Evolutionary conservation across 2,113 vertebrate genomes (phyloP).

Genomic region (Helogale parvula): DNA sequence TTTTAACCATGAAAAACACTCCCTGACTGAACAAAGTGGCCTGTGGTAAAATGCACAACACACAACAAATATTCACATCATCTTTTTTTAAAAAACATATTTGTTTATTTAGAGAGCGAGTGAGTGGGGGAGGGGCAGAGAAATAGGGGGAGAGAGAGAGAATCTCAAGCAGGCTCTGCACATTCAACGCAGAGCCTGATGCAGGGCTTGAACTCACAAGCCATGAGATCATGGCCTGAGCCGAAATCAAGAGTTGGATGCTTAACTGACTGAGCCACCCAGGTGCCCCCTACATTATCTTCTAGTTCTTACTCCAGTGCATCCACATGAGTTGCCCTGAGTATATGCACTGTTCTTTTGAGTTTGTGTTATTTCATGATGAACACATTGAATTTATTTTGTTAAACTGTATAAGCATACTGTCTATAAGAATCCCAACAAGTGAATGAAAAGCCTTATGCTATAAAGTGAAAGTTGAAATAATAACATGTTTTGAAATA

Average conservation of each 20-base stretch:
- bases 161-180: too few relatives aligned
- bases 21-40: not conserved
- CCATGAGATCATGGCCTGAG: too few relatives aligned
- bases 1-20: not conserved
- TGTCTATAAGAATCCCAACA: slow-evolving; percentile 8
- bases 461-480: slow-evolving; percentile 13
- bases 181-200: too few relatives aligned
- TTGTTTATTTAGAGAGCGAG: too few relatives aligned
- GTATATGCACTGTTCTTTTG: not conserved
- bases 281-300: not conserved
- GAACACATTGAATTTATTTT: not conserved
- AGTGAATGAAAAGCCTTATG: not conserved
- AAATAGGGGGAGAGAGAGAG: too few relatives aligned
- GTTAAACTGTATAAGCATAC: not conserved
- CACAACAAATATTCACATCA: not conserved
- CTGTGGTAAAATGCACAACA: not conserved
- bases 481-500: slow-evolving; percentile 29
- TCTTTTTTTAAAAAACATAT: not conserved
- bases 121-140: too few relatives aligned
- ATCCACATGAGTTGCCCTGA: not conserved
- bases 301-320: not conserved
- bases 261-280: too few relatives aligned
- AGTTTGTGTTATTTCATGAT: slow-evolving; percentile 1
- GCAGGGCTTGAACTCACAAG: too few relatives aligned
- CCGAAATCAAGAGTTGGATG: too few relatives aligned